phyloP scores from a whole-genome alignment of 2,113 vertebrate genomes.

The Myocastor coypus region DNA sequence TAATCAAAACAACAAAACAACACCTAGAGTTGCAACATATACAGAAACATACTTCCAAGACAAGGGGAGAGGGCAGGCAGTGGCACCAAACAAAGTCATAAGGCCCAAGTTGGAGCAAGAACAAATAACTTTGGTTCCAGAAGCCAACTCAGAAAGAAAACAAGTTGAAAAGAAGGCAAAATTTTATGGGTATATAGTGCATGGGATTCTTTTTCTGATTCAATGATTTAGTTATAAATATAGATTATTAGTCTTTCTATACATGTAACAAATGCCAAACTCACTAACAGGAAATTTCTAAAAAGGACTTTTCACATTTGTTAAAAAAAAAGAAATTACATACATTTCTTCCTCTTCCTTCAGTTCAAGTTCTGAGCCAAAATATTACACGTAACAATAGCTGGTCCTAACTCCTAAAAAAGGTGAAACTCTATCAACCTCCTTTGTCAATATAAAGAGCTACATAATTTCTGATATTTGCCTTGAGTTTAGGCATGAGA shows the following conservation, averaged over 20 bases:
- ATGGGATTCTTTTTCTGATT: slow-evolving; percentile 81
- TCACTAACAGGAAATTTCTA: slow-evolving; percentile 76
- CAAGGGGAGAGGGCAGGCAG: slow-evolving; percentile 45
- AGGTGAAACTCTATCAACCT: slow-evolving; percentile 60
- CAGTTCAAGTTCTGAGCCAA: slow-evolving; percentile 75
- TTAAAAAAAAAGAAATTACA: slow-evolving; percentile 85
- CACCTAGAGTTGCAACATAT: slow-evolving; percentile 87
- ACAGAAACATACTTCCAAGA: slow-evolving; percentile 88
- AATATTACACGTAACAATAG: slow-evolving; percentile 69
- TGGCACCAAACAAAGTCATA: slow-evolving; percentile 80
- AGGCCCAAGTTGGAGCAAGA: slow-evolving; percentile 79
- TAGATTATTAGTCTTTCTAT: slow-evolving; percentile 82
- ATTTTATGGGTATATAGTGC: slow-evolving; percentile 62
- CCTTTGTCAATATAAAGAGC: slow-evolving; percentile 69
- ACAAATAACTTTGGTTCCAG: slow-evolving; percentile 77
- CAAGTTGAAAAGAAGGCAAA: slow-evolving; percentile 77
- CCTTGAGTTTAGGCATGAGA: slow-evolving; percentile 73
- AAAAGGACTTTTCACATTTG: slow-evolving; percentile 81
- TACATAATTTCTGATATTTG: slow-evolving; percentile 82
- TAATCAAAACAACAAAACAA: slow-evolving; percentile 50
- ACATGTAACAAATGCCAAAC: slow-evolving; percentile 83
- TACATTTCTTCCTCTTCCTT: slow-evolving; percentile 78
- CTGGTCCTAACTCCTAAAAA: slow-evolving; percentile 77
- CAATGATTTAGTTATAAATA: slow-evolving; percentile 87
- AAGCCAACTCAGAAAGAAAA: slow-evolving; percentile 78